phyloP scores from a whole-genome alignment of 2,888 invertebrate genomes.

The Drosophila anomelani region DNA sequence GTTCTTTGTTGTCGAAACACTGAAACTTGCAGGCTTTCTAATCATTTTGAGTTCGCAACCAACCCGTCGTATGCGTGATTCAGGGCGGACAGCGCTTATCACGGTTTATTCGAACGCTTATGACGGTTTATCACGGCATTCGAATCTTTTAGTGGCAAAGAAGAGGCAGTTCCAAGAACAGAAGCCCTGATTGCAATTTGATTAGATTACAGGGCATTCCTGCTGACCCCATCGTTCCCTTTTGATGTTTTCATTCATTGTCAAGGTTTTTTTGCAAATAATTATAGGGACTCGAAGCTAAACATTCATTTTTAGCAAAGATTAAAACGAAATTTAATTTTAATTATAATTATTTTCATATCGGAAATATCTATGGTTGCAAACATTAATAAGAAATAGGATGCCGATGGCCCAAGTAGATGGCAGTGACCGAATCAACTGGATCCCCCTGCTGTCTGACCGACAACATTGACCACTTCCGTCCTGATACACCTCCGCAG shows the following conservation, averaged over 20 bases:
- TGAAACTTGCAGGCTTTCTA: neutral
- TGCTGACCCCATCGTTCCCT: neutral
- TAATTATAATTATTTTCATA: no score
- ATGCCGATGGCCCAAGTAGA: no score
- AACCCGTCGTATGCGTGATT: neutral
- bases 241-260: neutral
- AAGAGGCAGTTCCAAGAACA: neutral
- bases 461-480: no score
- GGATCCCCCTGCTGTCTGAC: no score
- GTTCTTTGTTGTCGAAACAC: neutral
- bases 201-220: conserved; percentile 62
- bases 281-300: no score
- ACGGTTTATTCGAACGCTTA: neutral
- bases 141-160: neutral
- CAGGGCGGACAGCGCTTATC: neutral
- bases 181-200: conserved; percentile 58
- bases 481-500: no score
- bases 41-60: neutral
- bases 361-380: no score
- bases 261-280: no score
- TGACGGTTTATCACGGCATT: neutral
- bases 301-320: no score
- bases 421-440: no score
- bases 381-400: no score
- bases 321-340: no score